Percentiles rank a stretch among this genome's conserved stretches.
These are phyloP conservation scores for Zaprionus africanus DNA, from an alignment of 1,140 invertebrate genomes.

Conservation along the genomic window DNA sequence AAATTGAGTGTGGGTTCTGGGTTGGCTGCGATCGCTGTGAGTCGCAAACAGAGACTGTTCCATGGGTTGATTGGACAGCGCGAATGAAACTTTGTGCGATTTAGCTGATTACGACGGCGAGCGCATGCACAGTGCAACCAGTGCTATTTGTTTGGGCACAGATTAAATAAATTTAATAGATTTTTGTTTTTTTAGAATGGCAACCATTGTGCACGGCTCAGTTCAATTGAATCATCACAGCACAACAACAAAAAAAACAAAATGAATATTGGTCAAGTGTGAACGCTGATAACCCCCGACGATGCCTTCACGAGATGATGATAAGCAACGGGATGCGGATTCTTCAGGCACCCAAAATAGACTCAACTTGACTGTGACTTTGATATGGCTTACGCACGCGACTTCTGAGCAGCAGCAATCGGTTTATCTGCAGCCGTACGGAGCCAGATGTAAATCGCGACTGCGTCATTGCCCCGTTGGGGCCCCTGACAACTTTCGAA, in stretches of 20 bases:
- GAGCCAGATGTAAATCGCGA: conserved; percentile 23
- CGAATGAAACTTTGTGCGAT: conserved; percentile 62
- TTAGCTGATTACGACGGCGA: conserved; percentile 27
- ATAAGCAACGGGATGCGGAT: conserved; percentile 49
- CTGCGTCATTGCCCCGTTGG: conserved; percentile 29
- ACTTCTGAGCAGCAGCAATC: neutral
- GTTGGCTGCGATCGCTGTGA: conserved; percentile 43
- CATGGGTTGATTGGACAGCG: conserved; percentile 36
- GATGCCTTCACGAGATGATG: conserved; percentile 44
- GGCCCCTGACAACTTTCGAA: conserved; percentile 43
- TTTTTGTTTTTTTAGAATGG: no score
- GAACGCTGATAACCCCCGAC: conserved; percentile 57
- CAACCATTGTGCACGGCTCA: conserved; percentile 19
- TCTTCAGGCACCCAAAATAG: neutral
- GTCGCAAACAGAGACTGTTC: conserved; percentile 59
- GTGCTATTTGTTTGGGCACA: neutral
- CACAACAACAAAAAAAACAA: conserved; percentile 23
- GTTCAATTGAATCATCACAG: conserved; percentile 64
- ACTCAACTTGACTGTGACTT: conserved; percentile 64
- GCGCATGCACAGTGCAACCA: neutral
- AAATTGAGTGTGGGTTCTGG: neutral
- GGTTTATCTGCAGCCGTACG: conserved; percentile 1
- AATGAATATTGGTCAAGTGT: conserved; percentile 59
- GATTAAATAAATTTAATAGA: neutral
- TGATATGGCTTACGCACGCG: conserved; percentile 52